Percentiles rank a stretch among this genome's conserved stretches.
phyloP scores from a whole-genome alignment of 2,797 vertebrate species.

The Channallabes apus region DNA sequence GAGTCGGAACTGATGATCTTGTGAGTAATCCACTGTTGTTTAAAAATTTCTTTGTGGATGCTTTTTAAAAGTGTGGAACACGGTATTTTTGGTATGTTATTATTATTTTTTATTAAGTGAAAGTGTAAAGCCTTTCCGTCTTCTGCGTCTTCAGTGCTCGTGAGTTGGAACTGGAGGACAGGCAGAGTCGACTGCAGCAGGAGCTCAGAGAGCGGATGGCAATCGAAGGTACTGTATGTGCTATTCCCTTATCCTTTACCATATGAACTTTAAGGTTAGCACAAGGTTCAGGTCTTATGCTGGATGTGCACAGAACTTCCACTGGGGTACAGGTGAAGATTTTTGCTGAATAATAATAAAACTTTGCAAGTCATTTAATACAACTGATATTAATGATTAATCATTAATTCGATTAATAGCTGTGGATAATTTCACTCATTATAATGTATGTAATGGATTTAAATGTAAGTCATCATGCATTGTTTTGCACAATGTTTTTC shows the following conservation, averaged over 20 bases:
- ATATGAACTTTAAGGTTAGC: neutral
- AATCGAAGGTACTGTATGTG: constrained; percentile 87
- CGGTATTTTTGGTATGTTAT: neutral
- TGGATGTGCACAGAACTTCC: neutral
- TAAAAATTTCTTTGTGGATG: neutral
- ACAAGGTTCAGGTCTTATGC: neutral
- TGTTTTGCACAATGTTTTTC: no score
- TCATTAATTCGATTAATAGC: no score
- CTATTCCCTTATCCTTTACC: neutral
- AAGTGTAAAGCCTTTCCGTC: neutral
- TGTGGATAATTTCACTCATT: no score
- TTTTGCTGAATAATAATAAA: neutral
- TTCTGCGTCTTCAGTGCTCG: constrained; percentile 76
- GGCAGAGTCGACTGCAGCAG: constrained; percentile 97
- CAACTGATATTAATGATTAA: neutral
- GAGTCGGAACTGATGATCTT: constrained; percentile 99
- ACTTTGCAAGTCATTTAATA: neutral
- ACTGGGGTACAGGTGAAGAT: neutral
- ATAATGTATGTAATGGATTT: no score
- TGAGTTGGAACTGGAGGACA: constrained; percentile 95
- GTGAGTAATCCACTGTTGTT: constrained; percentile 76
- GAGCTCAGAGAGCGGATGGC: constrained; percentile 97
- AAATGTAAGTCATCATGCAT: no score
- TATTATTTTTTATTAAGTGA: neutral
- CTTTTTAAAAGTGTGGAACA: constrained; percentile 3